Evolutionary conservation across 2,888 invertebrate species (phyloP).

Genomic region (Leucophora obtusa): DNA sequence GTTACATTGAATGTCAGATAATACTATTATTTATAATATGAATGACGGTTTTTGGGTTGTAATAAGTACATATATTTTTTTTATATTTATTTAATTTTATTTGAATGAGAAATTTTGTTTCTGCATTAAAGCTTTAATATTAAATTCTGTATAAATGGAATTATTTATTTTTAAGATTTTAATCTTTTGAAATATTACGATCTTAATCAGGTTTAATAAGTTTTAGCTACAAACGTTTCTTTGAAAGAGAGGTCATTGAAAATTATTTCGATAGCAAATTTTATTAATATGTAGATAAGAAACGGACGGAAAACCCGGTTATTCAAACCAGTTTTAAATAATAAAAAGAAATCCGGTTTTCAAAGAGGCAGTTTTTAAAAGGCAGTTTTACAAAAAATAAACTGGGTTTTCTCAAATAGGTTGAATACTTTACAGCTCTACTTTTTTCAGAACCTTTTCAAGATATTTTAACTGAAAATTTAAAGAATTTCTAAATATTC

Average conservation of each 20-base stretch:
- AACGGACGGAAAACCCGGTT: too few relatives aligned
- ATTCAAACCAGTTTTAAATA: too few relatives aligned
- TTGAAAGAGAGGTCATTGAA: background rate
- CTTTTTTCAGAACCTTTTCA: too few relatives aligned
- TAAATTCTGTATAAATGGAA: background rate
- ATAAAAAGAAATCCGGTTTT: too few relatives aligned
- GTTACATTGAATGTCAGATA: slow-evolving; percentile 41
- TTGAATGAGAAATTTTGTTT: background rate
- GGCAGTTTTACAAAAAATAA: too few relatives aligned
- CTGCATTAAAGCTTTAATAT: background rate
- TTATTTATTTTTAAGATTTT: background rate
- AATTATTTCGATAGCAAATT: background rate
- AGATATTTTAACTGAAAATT: too few relatives aligned
- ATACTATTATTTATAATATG: slow-evolving; percentile 33
- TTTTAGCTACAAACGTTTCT: background rate
- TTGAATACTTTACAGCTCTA: too few relatives aligned
- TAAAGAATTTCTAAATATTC: too few relatives aligned
- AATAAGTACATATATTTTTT: background rate
- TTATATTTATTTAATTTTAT: background rate
- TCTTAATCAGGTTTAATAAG: background rate
- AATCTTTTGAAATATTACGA: background rate
- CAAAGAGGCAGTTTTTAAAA: too few relatives aligned
- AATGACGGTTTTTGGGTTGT: background rate
- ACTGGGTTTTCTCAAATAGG: too few relatives aligned
- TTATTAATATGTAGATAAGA: background rate